A percentile compares a stretch with the other conserved stretches of the same genome.
These are phyloP conservation scores for human (Homo sapiens) DNA, from an alignment of 2,113 vertebrate species.

Conservation along the genomic window DNA sequence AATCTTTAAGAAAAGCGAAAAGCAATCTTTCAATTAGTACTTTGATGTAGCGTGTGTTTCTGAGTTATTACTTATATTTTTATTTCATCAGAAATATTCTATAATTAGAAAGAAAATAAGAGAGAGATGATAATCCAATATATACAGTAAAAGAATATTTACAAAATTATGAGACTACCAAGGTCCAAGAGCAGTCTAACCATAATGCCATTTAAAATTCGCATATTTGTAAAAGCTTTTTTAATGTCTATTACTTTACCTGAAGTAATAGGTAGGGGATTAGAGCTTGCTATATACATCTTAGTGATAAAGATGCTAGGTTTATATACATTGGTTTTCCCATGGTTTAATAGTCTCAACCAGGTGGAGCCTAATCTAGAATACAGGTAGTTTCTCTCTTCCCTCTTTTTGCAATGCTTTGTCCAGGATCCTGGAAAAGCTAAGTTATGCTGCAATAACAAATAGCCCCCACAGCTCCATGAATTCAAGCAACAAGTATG, in stretches of 20 bases:
- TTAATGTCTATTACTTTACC: fast-evolving
- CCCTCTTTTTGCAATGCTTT: fast-evolving
- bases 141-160: not conserved
- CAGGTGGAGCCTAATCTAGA: not conserved
- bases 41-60: not conserved
- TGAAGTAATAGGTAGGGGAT: not conserved
- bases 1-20: not conserved
- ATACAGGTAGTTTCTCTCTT: not conserved
- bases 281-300: not conserved
- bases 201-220: not conserved
- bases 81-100: slow-evolving; percentile 1
- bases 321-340: not conserved
- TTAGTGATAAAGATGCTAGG: fast-evolving
- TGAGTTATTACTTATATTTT: not conserved
- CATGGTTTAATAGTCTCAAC: not conserved
- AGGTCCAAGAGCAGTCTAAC: not conserved
- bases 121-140: not conserved
- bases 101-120: slow-evolving; percentile 11
- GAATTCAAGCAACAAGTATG: not conserved
- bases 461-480: not conserved
- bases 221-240: not conserved
- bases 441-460: not conserved
- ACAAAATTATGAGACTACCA: not conserved
- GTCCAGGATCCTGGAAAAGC: not conserved
- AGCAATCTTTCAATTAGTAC: not conserved